Conservation (phyloP, 2,113 vertebrate species). For the Zonotrichia leucophrys region DNA sequence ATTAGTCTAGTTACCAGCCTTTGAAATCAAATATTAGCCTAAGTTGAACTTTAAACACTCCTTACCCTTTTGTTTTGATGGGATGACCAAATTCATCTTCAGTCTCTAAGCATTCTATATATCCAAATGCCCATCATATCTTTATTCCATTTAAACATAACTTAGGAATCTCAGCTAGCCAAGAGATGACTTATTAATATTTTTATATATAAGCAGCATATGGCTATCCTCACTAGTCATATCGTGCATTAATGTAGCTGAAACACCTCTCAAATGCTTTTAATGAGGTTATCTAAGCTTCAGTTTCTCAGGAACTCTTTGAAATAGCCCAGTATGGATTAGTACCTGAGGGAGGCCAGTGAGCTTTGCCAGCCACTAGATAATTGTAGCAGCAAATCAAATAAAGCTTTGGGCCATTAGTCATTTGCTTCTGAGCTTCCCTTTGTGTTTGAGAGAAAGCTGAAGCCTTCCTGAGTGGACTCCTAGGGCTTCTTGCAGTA, state of each 20-base stretch:
- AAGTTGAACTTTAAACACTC: neutral
- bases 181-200: neutral
- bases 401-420: conserved; percentile 30
- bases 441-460: conserved; percentile 8
- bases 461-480: neutral
- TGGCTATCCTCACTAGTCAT: neutral
- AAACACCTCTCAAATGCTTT: neutral
- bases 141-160: neutral
- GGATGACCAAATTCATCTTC: neutral
- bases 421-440: conserved; percentile 39
- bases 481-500: neutral
- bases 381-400: neutral
- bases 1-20: neutral
- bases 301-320: neutral
- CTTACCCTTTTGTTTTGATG: neutral
- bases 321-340: neutral
- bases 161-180: neutral
- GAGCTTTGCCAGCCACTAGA: conserved; percentile 1
- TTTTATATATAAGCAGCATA: neutral
- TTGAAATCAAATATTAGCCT: neutral
- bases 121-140: neutral
- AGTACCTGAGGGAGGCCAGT: neutral
- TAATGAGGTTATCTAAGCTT: conserved; percentile 8
- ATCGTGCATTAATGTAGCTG: neutral
- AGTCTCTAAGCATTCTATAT: neutral